phyloP scores from a whole-genome alignment of 2,888 invertebrate species.

The Tenthredo livida region DNA sequence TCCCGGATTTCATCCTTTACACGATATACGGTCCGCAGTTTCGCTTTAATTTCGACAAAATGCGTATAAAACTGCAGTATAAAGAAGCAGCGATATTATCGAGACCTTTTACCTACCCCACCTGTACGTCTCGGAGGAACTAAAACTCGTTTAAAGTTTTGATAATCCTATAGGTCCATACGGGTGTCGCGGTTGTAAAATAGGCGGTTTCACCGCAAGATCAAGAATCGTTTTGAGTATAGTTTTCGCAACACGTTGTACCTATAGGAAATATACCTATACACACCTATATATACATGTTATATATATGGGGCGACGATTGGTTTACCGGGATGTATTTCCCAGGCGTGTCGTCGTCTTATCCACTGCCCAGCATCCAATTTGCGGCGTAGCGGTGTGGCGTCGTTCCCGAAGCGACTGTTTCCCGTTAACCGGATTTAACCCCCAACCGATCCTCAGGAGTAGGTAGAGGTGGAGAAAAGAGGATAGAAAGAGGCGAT shows the following conservation, averaged over 20 bases:
- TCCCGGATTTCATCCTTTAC: background rate
- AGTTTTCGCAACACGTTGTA: background rate
- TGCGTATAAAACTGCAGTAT: background rate
- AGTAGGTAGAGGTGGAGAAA: background rate
- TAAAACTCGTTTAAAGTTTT: slow-evolving; percentile 41
- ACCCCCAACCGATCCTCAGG: slow-evolving; percentile 57
- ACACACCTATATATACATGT: background rate
- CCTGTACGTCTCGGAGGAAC: background rate
- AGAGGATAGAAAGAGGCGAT: background rate
- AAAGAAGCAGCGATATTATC: background rate
- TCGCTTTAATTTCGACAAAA: background rate
- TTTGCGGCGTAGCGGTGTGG: slow-evolving; percentile 58
- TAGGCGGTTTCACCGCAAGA: background rate
- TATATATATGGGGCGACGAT: slow-evolving; percentile 56
- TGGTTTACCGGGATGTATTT: slow-evolving; percentile 71
- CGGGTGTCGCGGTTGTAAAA: background rate
- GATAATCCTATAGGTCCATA: background rate
- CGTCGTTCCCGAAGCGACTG: slow-evolving; percentile 68
- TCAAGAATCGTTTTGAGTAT: background rate
- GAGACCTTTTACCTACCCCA: too few relatives aligned
- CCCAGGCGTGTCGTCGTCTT: slow-evolving; percentile 70
- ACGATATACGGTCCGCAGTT: too few relatives aligned
- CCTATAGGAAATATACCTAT: background rate
- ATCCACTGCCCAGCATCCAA: slow-evolving; percentile 63
- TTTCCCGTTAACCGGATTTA: slow-evolving; percentile 73